These are phyloP conservation scores for Philypnodon macrostomus DNA, from an alignment of 2,797 vertebrate species.

Conservation along the genomic window DNA sequence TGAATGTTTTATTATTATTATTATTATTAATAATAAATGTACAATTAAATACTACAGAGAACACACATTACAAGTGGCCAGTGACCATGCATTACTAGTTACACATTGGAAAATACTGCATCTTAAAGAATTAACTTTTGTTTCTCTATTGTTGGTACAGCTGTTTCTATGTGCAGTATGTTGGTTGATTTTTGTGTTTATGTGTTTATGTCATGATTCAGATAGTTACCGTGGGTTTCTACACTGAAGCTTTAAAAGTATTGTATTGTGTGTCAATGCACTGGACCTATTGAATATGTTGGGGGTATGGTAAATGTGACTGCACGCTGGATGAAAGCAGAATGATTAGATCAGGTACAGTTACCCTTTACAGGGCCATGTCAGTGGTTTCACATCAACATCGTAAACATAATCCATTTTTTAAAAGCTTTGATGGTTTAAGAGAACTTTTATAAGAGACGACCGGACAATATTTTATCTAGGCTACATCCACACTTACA, in stretches of 20 bases:
- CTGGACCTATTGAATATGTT: constrained; percentile 3
- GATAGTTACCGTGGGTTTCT: no score
- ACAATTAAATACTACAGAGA: no score
- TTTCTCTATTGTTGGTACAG: no score
- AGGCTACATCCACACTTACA: not conserved
- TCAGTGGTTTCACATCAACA: not conserved
- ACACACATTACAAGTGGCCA: no score
- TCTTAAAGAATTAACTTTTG: no score
- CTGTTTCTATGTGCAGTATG: no score
- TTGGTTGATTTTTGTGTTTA: no score
- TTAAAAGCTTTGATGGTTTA: not conserved
- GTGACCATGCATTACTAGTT: no score
- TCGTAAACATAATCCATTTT: not conserved
- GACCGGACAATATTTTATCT: not conserved
- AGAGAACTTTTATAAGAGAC: not conserved
- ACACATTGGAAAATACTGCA: no score
- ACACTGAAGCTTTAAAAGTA: not conserved
- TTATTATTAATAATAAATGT: no score
- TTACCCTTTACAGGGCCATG: not conserved
- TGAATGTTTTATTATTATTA: no score
- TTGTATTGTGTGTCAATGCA: not conserved
- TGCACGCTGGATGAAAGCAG: not conserved
- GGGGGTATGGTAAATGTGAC: not conserved
- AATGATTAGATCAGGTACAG: constrained; percentile 2
- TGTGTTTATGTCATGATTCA: no score